A percentile compares a stretch with the other conserved stretches of the same genome.
These are phyloP conservation scores for Hymenopus coronatus DNA, from an alignment of 2,888 invertebrate species.

Conservation along the genomic window DNA sequence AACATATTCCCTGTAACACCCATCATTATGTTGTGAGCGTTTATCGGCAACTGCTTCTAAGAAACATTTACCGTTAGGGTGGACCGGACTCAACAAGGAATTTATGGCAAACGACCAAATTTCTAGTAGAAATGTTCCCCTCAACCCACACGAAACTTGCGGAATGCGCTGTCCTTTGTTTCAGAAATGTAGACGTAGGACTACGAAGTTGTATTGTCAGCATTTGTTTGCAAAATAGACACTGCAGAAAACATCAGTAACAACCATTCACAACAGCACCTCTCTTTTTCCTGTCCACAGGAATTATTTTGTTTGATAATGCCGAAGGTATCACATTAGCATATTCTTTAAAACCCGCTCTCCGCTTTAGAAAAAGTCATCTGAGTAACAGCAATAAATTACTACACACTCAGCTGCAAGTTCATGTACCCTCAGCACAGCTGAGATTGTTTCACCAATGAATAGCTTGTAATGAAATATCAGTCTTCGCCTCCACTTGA, in stretches of 20 bases:
- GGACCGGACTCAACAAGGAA: neutral
- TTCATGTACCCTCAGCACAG: no score
- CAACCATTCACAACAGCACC: neutral
- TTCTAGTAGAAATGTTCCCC: neutral
- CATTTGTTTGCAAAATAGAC: neutral
- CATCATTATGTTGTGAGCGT: neutral
- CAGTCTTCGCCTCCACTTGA: no score
- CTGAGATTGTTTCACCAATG: no score
- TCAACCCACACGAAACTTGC: neutral
- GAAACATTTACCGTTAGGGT: neutral
- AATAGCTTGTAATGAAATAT: no score
- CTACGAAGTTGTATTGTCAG: neutral
- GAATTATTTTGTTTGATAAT: neutral
- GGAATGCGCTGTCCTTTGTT: neutral
- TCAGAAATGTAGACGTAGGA: neutral
- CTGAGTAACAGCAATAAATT: no score
- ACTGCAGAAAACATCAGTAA: neutral
- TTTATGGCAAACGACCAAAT: neutral
- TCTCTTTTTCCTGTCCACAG: neutral
- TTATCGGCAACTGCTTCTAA: neutral
- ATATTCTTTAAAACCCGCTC: neutral
- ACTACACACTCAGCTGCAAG: no score
- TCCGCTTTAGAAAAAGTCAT: neutral
- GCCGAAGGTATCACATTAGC: neutral
- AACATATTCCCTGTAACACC: neutral